Percentiles rank a stretch among this genome's conserved stretches.
Conservation (phyloP, 1,140 invertebrate species). For the Leptopilina boulardi region DNA sequence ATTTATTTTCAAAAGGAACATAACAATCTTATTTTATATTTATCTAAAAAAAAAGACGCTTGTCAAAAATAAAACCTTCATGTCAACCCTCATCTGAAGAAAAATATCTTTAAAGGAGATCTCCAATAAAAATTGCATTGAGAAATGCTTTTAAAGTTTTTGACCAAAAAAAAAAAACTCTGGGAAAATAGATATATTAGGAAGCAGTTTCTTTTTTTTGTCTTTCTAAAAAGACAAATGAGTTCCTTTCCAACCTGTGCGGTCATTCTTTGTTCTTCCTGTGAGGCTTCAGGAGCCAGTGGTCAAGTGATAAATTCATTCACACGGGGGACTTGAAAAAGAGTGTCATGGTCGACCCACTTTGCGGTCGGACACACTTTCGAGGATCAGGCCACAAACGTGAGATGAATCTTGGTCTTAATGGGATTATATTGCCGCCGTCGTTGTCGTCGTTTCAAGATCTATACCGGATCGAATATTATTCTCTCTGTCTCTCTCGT, state of each 20-base stretch:
- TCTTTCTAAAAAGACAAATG: neutral
- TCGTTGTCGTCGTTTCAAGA: constrained; percentile 40
- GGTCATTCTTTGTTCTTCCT: constrained; percentile 12
- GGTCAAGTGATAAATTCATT: constrained; percentile 50
- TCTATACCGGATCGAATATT: constrained; percentile 60
- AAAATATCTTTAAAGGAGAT: neutral
- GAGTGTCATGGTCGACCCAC: constrained; percentile 66
- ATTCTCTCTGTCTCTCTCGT: constrained; percentile 57
- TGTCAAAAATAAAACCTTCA: neutral
- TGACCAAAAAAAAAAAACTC: neutral
- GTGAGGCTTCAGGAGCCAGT: neutral
- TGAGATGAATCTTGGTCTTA: constrained; percentile 63
- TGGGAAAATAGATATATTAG: neutral
- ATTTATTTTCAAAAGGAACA: too few species aligned
- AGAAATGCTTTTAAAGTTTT: constrained; percentile 11
- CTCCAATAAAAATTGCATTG: neutral
- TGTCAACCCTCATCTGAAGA: neutral
- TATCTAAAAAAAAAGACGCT: neutral
- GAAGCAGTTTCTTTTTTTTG: neutral
- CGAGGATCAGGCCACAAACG: constrained; percentile 60
- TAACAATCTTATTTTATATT: too few species aligned
- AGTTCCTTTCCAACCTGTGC: neutral
- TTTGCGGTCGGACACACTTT: constrained; percentile 58
- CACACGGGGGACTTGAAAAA: constrained; percentile 60
- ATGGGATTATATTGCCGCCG: constrained; percentile 46